These are phyloP conservation scores for Chlorops oryzae DNA, from an alignment of 1,140 invertebrate genomes.

Conservation along the genomic window DNA sequence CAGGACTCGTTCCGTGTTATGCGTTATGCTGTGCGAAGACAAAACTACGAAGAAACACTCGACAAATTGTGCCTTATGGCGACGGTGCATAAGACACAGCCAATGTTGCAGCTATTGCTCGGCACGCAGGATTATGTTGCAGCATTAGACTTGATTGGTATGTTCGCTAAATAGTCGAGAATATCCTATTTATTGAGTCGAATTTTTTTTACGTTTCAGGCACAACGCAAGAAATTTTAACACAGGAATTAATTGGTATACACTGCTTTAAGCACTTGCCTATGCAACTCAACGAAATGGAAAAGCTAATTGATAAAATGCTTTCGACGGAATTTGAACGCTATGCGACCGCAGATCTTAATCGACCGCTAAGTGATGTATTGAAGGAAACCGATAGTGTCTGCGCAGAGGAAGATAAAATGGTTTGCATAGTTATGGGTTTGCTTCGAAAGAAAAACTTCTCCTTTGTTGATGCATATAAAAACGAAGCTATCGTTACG, in stretches of 20 bases:
- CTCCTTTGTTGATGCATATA: slow-evolving; percentile 81
- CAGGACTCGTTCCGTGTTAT: slow-evolving; percentile 74
- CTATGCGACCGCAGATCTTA: slow-evolving; percentile 86
- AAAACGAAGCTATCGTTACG: slow-evolving; percentile 82
- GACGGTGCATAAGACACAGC: slow-evolving; percentile 95
- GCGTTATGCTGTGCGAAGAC: slow-evolving; percentile 57
- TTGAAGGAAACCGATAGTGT: slow-evolving; percentile 58
- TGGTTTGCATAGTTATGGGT: slow-evolving; percentile 83
- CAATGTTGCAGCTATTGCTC: slow-evolving; percentile 89
- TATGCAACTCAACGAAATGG: slow-evolving; percentile 94
- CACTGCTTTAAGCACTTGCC: slow-evolving; percentile 93
- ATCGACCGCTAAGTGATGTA: slow-evolving; percentile 65
- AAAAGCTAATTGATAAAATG: slow-evolving; percentile 95
- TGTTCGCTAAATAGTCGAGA: not conserved
- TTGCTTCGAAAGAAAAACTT: slow-evolving; percentile 79
- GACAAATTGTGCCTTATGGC: slow-evolving; percentile 86
- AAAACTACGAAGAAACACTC: slow-evolving; percentile 58
- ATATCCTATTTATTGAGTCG: not conserved
- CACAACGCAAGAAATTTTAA: slow-evolving; percentile 91
- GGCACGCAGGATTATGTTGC: slow-evolving; percentile 96
- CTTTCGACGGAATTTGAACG: slow-evolving; percentile 89
- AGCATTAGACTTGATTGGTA: slow-evolving; percentile 89
- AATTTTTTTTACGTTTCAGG: slow-evolving; percentile 13
- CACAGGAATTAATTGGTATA: slow-evolving; percentile 81
- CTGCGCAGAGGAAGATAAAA: slow-evolving; percentile 71